Conservation (phyloP, 2,113 vertebrate genomes). For the Rattus rattus region DNA sequence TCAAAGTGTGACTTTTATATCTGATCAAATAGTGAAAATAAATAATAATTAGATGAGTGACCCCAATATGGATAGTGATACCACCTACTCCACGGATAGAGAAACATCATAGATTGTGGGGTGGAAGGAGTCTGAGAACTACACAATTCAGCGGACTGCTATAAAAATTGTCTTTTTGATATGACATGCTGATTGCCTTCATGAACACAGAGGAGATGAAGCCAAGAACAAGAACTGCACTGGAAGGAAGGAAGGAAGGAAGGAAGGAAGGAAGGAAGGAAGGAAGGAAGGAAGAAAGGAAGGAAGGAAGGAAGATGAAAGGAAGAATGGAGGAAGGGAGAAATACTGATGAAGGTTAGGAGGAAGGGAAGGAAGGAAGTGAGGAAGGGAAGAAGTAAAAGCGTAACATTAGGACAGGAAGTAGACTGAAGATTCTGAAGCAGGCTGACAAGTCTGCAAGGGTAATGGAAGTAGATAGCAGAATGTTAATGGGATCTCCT, state of each 20-base stretch:
- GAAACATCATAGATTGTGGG: too few species aligned
- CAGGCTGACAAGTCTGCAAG: too few species aligned
- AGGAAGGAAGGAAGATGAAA: not conserved
- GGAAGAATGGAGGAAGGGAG: rapidly evolving
- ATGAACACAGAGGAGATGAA: not conserved
- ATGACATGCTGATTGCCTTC: not conserved
- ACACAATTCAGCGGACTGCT: too few species aligned
- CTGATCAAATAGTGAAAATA: not conserved
- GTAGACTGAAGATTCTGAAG: not conserved
- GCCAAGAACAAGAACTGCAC: not conserved
- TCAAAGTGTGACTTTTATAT: not conserved
- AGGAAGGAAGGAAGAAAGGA: not conserved
- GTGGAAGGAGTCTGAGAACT: not conserved
- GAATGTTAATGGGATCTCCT: too few species aligned
- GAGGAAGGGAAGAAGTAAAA: not conserved
- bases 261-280: not conserved
- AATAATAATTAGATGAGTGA: not conserved
- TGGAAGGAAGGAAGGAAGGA: not conserved
- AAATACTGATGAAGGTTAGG: rapidly evolving
- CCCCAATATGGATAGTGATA: rapidly evolving
- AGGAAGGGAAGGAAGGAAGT: too few species aligned
- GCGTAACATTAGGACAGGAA: not conserved
- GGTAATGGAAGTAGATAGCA: not conserved
- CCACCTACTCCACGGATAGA: too few species aligned
- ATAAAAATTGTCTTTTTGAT: not conserved